Percentiles rank a stretch among this genome's conserved stretches.
Conservation (phyloP, 2,888 invertebrate genomes). For the Lysandra coridon region DNA sequence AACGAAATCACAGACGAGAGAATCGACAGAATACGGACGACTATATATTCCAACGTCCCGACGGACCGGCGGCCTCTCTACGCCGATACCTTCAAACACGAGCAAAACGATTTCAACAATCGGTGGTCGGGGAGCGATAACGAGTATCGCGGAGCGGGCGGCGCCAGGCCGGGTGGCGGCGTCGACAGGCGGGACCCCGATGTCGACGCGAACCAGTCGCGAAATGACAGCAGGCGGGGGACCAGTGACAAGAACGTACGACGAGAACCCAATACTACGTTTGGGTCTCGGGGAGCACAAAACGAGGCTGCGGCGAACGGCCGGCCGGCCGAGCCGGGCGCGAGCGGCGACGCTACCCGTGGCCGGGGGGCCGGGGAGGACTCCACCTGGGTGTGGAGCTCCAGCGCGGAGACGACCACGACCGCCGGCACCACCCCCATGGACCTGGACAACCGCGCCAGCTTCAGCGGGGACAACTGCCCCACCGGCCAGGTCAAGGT, state of each 20-base stretch:
- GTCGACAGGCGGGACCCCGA: not conserved
- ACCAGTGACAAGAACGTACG: not conserved
- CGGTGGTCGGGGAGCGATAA: not conserved
- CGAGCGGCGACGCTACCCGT: not conserved
- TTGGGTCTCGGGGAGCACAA: not conserved
- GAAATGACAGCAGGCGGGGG: not conserved
- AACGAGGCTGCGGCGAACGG: not conserved
- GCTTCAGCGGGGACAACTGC: slow-evolving; percentile 32
- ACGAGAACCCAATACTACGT: not conserved
- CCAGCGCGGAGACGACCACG: not conserved
- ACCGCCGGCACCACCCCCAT: not conserved
- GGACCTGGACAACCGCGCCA: slow-evolving; percentile 28
- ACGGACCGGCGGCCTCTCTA: not conserved
- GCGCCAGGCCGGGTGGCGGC: not conserved
- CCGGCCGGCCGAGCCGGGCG: not conserved
- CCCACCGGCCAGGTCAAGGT: slow-evolving; percentile 31
- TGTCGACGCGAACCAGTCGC: not conserved
- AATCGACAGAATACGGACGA: not conserved
- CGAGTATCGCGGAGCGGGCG: not conserved
- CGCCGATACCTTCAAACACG: not conserved
- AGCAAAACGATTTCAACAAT: not conserved
- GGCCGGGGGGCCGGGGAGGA: not conserved
- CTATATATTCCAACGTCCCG: not conserved
- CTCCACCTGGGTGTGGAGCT: slow-evolving; percentile 1
- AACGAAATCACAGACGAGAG: slow-evolving; percentile 3